Evolutionary conservation across 2,113 vertebrate species (phyloP).

Genomic region (Siphamia tubifer): DNA sequence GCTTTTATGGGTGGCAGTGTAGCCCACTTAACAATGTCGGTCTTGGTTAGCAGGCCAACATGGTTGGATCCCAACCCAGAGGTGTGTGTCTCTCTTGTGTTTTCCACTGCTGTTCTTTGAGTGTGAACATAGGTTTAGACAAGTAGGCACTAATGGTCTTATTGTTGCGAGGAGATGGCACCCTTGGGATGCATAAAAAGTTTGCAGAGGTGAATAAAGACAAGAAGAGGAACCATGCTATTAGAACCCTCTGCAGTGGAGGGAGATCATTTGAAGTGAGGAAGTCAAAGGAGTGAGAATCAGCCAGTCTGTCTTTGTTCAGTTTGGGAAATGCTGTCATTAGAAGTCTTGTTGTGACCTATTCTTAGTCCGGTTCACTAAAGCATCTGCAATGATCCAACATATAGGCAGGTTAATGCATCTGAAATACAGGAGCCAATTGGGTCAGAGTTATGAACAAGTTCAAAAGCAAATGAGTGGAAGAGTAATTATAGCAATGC

Average conservation of each 20-base stretch:
- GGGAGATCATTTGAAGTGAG: slow-evolving; percentile 28
- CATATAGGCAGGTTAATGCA: slow-evolving; percentile 38
- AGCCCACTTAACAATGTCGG: slow-evolving; percentile 74
- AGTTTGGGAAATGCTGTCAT: background rate
- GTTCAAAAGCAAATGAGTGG: slow-evolving; percentile 46
- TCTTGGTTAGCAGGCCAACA: slow-evolving; percentile 65
- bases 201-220: slow-evolving; percentile 33
- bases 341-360: slow-evolving; percentile 3
- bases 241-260: background rate
- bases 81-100: slow-evolving; percentile 51
- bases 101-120: slow-evolving; percentile 49
- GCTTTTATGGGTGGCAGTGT: slow-evolving; percentile 73
- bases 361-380: background rate
- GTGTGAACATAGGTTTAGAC: slow-evolving; percentile 67
- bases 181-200: slow-evolving; percentile 62
- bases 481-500: slow-evolving; percentile 49
- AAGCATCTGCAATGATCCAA: slow-evolving; percentile 7
- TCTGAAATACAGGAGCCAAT: slow-evolving; percentile 32
- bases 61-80: slow-evolving; percentile 45
- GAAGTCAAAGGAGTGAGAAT: background rate
- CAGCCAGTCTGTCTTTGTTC: slow-evolving; percentile 1
- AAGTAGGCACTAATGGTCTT: slow-evolving; percentile 62
- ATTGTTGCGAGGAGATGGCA: slow-evolving; percentile 54
- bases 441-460: slow-evolving; percentile 42
- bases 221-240: slow-evolving; percentile 8